phyloP scores from a whole-genome alignment of 1,140 invertebrate species.

The Zaprionus camerounensis region DNA sequence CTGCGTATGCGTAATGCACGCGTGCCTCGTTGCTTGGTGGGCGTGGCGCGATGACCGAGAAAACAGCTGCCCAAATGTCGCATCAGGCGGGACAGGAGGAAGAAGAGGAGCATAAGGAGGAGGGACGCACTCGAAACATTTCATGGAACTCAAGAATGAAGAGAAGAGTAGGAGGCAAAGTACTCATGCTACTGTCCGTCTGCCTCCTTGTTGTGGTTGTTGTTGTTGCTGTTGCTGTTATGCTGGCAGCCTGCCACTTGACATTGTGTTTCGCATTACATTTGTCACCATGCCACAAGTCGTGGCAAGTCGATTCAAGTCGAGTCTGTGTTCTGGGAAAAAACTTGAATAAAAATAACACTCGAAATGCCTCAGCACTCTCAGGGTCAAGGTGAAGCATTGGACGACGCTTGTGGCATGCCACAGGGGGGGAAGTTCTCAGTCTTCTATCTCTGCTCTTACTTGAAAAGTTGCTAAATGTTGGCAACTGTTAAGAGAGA shows the following conservation, averaged over 20 bases:
- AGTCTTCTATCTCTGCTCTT: background rate
- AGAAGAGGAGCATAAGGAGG: background rate
- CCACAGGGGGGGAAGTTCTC: background rate
- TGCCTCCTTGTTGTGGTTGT: conserved; percentile 15
- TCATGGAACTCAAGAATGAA: background rate
- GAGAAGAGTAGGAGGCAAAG: background rate
- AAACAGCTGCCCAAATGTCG: conserved; percentile 22
- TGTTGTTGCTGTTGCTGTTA: background rate
- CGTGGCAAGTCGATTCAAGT: conserved; percentile 5
- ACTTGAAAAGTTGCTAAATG: background rate
- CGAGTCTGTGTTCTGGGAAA: conserved; percentile 30
- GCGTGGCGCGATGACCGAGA: conserved; percentile 17
- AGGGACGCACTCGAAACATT: conserved; percentile 21
- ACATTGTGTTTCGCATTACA: conserved; percentile 60
- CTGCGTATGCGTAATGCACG: conserved; percentile 39
- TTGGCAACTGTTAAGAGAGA: background rate
- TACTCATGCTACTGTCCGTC: conserved; percentile 28
- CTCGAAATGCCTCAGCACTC: conserved; percentile 57
- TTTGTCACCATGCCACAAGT: conserved; percentile 32
- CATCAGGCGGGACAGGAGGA: background rate
- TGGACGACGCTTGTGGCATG: background rate
- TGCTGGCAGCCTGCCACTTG: conserved; percentile 51
- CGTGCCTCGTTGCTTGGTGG: conserved; percentile 7
- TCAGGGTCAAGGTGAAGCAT: conserved; percentile 66
- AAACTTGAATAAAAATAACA: conserved; percentile 50